Evolutionary conservation across 2,797 vertebrate genomes (phyloP).

Genomic region (Pseudochirops corinnae): DNA sequence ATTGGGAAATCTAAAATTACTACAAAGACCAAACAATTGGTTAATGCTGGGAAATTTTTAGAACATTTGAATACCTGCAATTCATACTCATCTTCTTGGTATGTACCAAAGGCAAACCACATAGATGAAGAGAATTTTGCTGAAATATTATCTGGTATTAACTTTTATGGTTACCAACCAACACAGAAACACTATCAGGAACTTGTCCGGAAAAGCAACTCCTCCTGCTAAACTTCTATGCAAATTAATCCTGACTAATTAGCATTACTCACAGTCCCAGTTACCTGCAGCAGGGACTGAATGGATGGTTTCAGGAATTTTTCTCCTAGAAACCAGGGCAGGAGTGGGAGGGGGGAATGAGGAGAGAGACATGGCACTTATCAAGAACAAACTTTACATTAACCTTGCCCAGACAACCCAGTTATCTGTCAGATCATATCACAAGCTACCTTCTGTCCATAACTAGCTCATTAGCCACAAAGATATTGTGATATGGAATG

Average conservation of each 20-base stretch:
- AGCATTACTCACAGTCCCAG: conserved; percentile 27
- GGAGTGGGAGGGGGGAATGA: background rate
- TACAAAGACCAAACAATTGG: conserved; percentile 59
- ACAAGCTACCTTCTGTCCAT: conserved; percentile 29
- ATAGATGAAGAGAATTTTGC: conserved; percentile 46
- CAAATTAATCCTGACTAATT: conserved; percentile 58
- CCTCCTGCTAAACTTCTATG: conserved; percentile 44
- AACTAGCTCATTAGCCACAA: conserved; percentile 51
- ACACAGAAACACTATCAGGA: conserved; percentile 36
- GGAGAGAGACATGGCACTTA: background rate
- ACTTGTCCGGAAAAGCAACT: conserved; percentile 44
- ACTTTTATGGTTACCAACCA: conserved; percentile 50
- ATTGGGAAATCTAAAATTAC: conserved; percentile 67
- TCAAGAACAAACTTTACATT: conserved; percentile 53
- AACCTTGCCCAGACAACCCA: conserved; percentile 64
- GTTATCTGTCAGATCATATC: conserved; percentile 50
- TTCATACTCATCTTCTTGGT: conserved; percentile 69
- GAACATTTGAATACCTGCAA: conserved; percentile 63
- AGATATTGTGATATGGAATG: conserved; percentile 15
- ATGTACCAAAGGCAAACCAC: conserved; percentile 71
- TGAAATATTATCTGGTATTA: conserved; percentile 64
- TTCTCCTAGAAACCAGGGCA: conserved; percentile 46
- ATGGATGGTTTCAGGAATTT: conserved; percentile 60
- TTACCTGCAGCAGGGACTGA: conserved; percentile 55
- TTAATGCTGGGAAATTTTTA: conserved; percentile 72